phyloP scores from a whole-genome alignment of 2,113 vertebrate genomes.

The Lanius collurio region DNA sequence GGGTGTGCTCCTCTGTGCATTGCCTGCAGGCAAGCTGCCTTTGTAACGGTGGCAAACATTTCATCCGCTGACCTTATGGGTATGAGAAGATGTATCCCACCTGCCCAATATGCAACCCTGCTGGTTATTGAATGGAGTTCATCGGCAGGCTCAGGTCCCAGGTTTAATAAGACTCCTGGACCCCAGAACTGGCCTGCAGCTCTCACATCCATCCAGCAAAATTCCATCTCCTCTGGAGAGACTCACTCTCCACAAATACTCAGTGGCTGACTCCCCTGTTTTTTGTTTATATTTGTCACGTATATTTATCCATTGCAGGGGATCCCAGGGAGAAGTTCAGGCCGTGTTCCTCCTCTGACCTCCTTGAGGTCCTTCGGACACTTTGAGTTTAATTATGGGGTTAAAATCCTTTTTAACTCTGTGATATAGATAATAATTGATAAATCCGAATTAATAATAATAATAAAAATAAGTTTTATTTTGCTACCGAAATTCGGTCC shows the following conservation, averaged over 20 bases:
- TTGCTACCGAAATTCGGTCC: no score
- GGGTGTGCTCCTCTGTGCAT: rapidly evolving
- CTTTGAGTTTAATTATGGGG: neutral
- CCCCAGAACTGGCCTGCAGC: no score
- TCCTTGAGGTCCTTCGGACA: neutral
- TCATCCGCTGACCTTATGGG: neutral
- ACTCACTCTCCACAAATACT: neutral
- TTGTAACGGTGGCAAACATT: neutral
- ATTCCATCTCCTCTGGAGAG: neutral
- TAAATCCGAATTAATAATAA: no score
- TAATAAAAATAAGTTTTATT: no score
- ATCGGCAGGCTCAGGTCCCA: neutral
- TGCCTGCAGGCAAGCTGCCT: neutral
- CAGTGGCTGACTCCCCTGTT: neutral
- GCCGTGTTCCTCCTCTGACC: neutral
- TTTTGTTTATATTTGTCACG: rapidly evolving
- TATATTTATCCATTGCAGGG: neutral
- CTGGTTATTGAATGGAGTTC: neutral
- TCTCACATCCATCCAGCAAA: neutral
- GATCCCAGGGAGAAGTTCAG: neutral
- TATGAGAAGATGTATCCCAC: neutral
- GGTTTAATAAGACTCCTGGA: neutral
- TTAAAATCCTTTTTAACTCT: neutral
- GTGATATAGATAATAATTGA: no score
- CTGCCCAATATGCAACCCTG: neutral